Conservation (phyloP, 2,888 invertebrate species). For the Phania funesta region DNA sequence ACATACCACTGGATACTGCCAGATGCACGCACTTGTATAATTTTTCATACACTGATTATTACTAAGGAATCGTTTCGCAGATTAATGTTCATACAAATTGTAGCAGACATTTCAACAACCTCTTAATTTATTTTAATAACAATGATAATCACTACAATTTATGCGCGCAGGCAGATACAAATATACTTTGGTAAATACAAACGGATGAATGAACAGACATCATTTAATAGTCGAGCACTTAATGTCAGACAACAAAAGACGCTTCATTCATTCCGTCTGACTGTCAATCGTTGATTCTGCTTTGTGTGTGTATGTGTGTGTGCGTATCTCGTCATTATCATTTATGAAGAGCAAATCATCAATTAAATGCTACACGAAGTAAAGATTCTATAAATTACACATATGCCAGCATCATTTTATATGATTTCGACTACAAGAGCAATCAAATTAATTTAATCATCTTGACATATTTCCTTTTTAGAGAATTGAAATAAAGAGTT, state of each 20-base stretch:
- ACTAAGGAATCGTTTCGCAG: conserved; percentile 7
- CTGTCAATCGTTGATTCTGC: background rate
- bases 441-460: no score
- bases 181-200: background rate
- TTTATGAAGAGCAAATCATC: conserved; percentile 36
- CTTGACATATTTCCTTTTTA: no score
- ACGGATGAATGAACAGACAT: conserved; percentile 15
- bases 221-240: conserved; percentile 29
- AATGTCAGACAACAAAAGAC: conserved; percentile 42
- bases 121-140: conserved; percentile 65
- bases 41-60: background rate
- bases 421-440: no score
- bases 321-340: background rate
- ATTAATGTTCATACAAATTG: conserved; percentile 49
- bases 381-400: conserved; percentile 41
- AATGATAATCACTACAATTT: conserved; percentile 59
- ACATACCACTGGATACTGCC: no score
- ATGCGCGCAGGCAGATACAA: conserved; percentile 16
- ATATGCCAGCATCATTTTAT: background rate
- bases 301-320: background rate
- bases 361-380: conserved; percentile 51
- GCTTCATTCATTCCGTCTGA: background rate
- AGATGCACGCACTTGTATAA: background rate
- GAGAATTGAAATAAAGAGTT: no score
- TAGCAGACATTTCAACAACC: conserved; percentile 58